Base-by-base conservation (phyloP, 1,140 invertebrate species). In the Drosophila trapezifrons region DNA sequence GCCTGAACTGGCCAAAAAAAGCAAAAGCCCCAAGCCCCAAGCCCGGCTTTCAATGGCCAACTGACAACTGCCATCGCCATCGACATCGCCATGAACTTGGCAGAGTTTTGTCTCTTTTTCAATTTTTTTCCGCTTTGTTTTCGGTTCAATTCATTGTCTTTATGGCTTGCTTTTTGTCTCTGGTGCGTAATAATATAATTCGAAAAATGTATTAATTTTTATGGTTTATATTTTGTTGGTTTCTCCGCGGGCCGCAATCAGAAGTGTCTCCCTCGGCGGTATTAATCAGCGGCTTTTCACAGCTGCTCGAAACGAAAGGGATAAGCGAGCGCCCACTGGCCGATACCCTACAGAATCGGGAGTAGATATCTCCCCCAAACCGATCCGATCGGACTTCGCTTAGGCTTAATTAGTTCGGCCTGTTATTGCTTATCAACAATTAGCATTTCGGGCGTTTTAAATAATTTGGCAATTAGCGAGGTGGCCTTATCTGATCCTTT, bases 191-290 rank as follows among this genome's bases (percentile, higher is more conserved):
- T 85, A 83, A 76, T 76, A 79, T 83, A 86, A 87, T 82, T 58
- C 59, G 35, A 83, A 79, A 86, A 83, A 87, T 82, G 22, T 87
- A 87, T 83, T 86, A 87, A 87, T 87, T 86, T 83, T 79, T 76
- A 87, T 81, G 75, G 69, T 77, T 81, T 66, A 79, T 84, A 86
- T 84, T 83, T 80, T 65, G 76, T 84, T 80, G 73, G 76, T 69
- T 69, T 85, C 67, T 58, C 70, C 57, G 65, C 17, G 58, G 27
- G 52, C 69, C 42, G 59, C 58, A 78, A 67, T 80, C 76, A 79
- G 71, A 79, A 79, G 52, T 67, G 55, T 60, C 69, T 63, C 29
- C 29, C 54, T 37, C 35, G 43, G 43, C 40, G 57, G 66, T 56
- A 77, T 56, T 63, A 64, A 78, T 78, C 78, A 75, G 57, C 70